Percentiles rank a stretch among this genome's conserved stretches.
phyloP scores from a whole-genome alignment of 1,140 invertebrate species.

The Stenopsyche tienmushanensis region DNA sequence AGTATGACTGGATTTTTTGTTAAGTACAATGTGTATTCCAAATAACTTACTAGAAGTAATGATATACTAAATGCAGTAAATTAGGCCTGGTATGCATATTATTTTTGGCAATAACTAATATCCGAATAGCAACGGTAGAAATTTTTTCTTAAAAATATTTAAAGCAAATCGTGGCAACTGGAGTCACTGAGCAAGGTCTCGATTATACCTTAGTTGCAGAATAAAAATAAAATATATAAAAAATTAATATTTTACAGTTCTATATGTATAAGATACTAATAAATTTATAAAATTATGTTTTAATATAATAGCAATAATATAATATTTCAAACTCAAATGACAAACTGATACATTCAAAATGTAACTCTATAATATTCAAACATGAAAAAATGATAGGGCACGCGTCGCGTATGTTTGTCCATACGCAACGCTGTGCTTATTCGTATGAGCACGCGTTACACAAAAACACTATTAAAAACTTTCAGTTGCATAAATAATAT shows the following conservation, averaged over 20 bases:
- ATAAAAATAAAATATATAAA: conserved; percentile 14
- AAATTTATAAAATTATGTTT: conserved; percentile 24
- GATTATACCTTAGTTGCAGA: conserved; percentile 27
- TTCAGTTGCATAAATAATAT: conserved; percentile 37
- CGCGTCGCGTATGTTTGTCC: no score
- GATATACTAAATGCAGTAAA: conserved; percentile 30
- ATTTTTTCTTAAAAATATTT: conserved; percentile 31
- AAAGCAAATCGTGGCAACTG: conserved; percentile 42
- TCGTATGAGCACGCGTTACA: no score
- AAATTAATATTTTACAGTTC: conserved; percentile 1
- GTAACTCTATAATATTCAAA: conserved; percentile 21
- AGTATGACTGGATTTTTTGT: conserved; percentile 23
- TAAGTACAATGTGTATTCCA: conserved; percentile 24
- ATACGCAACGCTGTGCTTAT: no score
- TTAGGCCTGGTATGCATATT: conserved; percentile 32
- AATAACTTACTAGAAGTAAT: conserved; percentile 7
- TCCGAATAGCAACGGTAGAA: conserved; percentile 11
- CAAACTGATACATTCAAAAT: conserved; percentile 30
- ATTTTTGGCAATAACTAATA: conserved; percentile 20
- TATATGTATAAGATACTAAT: conserved; percentile 23
- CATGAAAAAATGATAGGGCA: background rate
- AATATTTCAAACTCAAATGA: conserved; percentile 24
- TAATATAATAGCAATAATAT: conserved; percentile 17
- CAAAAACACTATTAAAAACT: conserved; percentile 29
- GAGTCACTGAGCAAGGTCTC: conserved; percentile 37